Conservation (phyloP, 2,797 vertebrate species). For the Sebastiscus tertius region DNA sequence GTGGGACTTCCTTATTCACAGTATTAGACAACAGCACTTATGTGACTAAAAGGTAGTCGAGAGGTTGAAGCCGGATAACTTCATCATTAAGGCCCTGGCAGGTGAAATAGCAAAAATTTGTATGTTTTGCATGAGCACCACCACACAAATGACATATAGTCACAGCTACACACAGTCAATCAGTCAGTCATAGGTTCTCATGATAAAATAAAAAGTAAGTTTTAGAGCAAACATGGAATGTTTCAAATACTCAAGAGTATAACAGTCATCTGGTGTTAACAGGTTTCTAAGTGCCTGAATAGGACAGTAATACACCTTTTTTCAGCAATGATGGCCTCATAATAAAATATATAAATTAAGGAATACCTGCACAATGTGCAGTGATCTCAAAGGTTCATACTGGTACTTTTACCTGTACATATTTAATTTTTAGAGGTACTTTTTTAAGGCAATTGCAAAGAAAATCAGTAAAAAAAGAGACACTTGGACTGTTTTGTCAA, state of each 20-base stretch:
- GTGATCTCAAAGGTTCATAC: background rate
- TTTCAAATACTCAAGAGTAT: constrained; percentile 39
- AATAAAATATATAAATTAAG: background rate
- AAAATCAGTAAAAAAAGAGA: background rate
- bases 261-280: constrained; percentile 62
- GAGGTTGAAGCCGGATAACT: constrained; percentile 47
- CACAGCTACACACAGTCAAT: background rate
- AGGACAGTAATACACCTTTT: background rate
- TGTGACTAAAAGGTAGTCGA: constrained; percentile 44
- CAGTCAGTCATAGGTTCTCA: background rate
- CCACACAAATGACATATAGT: constrained; percentile 24
- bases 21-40: constrained; percentile 55
- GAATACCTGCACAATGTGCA: background rate
- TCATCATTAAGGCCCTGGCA: constrained; percentile 64
- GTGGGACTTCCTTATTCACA: constrained; percentile 48
- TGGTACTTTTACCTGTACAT: background rate
- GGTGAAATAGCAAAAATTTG: constrained; percentile 44
- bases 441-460: constrained; percentile 21
- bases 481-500: background rate
- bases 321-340: background rate
- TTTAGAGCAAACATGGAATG: constrained; percentile 48
- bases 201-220: background rate
- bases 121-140: constrained; percentile 28
- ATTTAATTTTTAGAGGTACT: background rate
- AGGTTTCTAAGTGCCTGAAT: constrained; percentile 33